phyloP scores from a whole-genome alignment of 2,797 vertebrate species.

The Neostethus bicornis region DNA sequence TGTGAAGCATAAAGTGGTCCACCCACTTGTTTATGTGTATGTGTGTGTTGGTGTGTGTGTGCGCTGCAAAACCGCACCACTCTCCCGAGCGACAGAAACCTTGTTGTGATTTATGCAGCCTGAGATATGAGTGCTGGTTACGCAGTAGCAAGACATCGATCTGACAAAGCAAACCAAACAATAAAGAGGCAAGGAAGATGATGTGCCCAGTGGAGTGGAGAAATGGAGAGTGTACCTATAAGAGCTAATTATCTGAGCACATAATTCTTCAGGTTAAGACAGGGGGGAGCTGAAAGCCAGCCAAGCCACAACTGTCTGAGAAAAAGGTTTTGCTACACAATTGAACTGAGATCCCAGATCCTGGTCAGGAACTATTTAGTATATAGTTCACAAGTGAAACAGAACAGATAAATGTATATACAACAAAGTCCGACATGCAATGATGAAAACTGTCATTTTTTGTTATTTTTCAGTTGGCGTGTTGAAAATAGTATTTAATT shows the following conservation, averaged over 20 bases:
- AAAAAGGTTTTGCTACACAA: slow-evolving; percentile 60
- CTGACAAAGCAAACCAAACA: slow-evolving; percentile 87
- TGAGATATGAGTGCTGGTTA: slow-evolving; percentile 85
- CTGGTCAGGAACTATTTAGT: slow-evolving; percentile 52
- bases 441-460: no score
- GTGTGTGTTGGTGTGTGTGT: slow-evolving; percentile 22
- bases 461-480: no score
- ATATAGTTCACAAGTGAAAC: slow-evolving; percentile 35
- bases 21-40: slow-evolving; percentile 66
- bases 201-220: slow-evolving; percentile 86
- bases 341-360: slow-evolving; percentile 55
- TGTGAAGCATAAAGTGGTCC: slow-evolving; percentile 68
- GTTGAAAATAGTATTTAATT: no score
- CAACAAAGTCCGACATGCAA: slow-evolving; percentile 17
- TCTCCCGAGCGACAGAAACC: slow-evolving; percentile 82
- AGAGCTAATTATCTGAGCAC: slow-evolving; percentile 85
- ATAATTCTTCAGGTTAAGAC: slow-evolving; percentile 88
- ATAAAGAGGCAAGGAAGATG: slow-evolving; percentile 86
- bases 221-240: slow-evolving; percentile 86
- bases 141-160: slow-evolving; percentile 86
- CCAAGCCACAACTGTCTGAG: slow-evolving; percentile 66
- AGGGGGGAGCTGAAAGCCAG: slow-evolving; percentile 68
- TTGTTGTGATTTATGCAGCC: slow-evolving; percentile 85
- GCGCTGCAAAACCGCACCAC: slow-evolving; percentile 65
- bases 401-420: slow-evolving; percentile 19